A percentile compares a stretch with the other conserved stretches of the same genome.
Conservation (phyloP, 2,888 invertebrate genomes). For the Rotaria sp. region DNA sequence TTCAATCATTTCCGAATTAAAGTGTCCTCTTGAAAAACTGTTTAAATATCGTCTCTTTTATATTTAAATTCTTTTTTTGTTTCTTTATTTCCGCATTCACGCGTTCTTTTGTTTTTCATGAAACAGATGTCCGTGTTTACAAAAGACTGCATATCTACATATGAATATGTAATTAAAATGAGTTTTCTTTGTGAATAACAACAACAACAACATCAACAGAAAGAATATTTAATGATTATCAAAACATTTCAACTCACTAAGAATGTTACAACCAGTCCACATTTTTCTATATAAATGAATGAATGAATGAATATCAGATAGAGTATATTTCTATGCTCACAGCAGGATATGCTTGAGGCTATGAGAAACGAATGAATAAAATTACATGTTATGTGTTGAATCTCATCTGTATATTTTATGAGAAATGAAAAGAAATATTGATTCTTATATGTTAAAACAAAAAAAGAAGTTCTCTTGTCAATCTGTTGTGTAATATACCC, state of each 20-base stretch:
- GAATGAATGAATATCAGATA: background rate
- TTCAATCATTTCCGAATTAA: background rate
- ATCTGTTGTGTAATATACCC: too few relatives aligned
- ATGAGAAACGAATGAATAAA: background rate
- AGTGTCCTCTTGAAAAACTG: slow-evolving; percentile 25
- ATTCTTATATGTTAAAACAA: background rate
- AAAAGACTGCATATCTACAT: background rate
- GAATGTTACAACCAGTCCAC: background rate
- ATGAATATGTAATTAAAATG: background rate
- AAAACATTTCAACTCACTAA: background rate
- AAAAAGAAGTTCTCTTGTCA: background rate
- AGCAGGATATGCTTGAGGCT: background rate
- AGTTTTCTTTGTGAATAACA: background rate
- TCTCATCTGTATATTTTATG: background rate
- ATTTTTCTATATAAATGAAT: background rate
- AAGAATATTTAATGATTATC: background rate
- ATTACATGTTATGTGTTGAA: background rate
- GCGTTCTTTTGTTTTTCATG: background rate
- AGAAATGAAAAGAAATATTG: too few relatives aligned
- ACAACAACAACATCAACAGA: too few relatives aligned
- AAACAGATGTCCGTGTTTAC: background rate
- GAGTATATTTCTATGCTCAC: background rate
- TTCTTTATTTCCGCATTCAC: background rate
- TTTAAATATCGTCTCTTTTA: slow-evolving; percentile 17
- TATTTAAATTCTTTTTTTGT: background rate